These are phyloP conservation scores for Smithornis capensis DNA, from an alignment of 2,113 vertebrate species.

Conservation along the genomic window DNA sequence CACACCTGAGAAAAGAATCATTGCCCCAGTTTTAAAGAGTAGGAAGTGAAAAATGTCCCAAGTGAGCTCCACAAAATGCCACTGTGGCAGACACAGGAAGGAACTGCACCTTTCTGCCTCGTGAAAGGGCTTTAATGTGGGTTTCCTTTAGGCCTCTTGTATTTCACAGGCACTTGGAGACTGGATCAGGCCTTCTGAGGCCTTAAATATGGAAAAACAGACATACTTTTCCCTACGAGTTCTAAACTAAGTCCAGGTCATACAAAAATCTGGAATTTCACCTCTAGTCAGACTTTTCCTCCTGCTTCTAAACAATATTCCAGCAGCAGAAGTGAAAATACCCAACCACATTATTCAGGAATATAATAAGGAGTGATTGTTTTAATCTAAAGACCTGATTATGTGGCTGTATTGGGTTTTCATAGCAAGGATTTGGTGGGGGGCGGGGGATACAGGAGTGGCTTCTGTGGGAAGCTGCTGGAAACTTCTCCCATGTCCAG, in stretches of 20 bases:
- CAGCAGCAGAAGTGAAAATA: background rate
- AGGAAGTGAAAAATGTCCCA: background rate
- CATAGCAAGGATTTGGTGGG: background rate
- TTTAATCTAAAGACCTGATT: constrained; percentile 8
- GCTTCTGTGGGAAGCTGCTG: background rate
- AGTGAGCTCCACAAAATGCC: background rate
- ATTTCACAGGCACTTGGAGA: background rate
- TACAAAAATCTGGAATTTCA: background rate
- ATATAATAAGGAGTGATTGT: background rate
- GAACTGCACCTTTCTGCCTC: background rate
- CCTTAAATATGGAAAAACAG: background rate
- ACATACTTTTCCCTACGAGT: background rate
- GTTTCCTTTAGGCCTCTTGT: background rate
- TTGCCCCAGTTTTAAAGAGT: background rate
- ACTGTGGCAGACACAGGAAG: background rate
- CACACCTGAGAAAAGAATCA: background rate
- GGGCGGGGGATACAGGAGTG: background rate
- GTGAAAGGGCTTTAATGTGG: background rate
- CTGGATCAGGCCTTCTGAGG: background rate
- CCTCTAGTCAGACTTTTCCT: background rate
- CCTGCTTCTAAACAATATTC: background rate
- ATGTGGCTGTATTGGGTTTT: background rate
- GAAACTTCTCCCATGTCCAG: background rate
- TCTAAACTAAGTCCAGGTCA: background rate
- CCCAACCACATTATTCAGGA: background rate